Base-by-base conservation (phyloP, 2,797 vertebrate genomes). In the Coranthus polyacanthus region DNA sequence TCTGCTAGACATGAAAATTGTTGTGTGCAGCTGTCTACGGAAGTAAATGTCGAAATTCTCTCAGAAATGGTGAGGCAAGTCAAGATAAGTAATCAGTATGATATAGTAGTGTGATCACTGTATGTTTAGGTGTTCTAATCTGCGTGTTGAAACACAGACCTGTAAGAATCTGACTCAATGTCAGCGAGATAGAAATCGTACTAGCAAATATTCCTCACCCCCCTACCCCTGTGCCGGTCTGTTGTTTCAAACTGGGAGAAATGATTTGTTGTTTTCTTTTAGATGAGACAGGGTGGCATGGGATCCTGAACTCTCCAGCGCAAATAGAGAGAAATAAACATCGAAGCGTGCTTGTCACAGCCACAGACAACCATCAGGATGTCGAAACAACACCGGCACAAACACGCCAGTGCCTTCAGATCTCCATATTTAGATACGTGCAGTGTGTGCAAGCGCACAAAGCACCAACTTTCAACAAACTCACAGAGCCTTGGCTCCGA, bases 181-280 rank as follows among this genome's bases (percentile, higher is more conserved):
- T 63, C 71, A 79, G 11, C 51, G 63, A 74, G 63, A 63, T 58
- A 70, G 55, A 75, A 83, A 81, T 83, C 45, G 57, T 41, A 75
- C 64, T 70, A 78, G 59, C 60, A 65, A 78, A 71, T 72, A 75
- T 41, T 62, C 43, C 55, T 46, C 46, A 44, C 29, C 68, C 57
- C 21, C 39, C 54, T 51, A 3, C 42, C 49, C 18, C 47, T 68
- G 49, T 39, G 52, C 46, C 6, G 39, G 46, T 71, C 74, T 79
- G 72, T 39, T 63, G 64, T 81, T 76, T 83, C 86, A 88, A 77
- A 86, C 80, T 67, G 72, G 67, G 75, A 89, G 78, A 77, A 75
- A 84, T 76, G 50, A 83, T 81, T 80, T 78, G 63, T 82, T 87
- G 82, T 88, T 90, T 87, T 82, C 77, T 80, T 75, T 85, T 43